phyloP scores from a whole-genome alignment of 2,797 vertebrate species.

The Molothrus ater region DNA sequence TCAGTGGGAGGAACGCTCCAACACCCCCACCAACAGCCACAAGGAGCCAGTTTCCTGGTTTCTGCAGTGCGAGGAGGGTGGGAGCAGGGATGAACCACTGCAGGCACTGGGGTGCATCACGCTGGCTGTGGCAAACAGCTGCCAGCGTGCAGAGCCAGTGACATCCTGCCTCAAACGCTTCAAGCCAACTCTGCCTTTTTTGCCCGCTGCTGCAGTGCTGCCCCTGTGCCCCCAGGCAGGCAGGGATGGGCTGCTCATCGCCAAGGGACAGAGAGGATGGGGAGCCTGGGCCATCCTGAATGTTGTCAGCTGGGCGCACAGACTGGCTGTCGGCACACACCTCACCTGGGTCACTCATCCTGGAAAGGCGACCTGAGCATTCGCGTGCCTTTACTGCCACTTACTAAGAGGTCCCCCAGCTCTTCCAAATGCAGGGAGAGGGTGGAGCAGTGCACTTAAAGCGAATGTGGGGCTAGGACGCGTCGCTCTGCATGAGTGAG shows the following conservation, averaged over 20 bases:
- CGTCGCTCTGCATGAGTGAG: not conserved
- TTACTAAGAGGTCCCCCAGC: not conserved
- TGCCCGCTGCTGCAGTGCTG: fast-evolving
- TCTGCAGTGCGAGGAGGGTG: not conserved
- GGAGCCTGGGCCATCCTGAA: not conserved
- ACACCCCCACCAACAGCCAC: not conserved
- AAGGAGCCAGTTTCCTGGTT: not conserved
- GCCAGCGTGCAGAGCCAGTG: fast-evolving
- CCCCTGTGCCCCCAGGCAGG: not conserved
- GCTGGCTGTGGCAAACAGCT: not conserved
- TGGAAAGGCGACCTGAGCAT: not conserved
- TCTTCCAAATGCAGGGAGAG: not conserved
- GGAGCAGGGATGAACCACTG: not conserved
- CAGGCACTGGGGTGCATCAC: not conserved
- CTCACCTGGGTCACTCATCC: not conserved
- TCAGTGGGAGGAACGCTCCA: not conserved
- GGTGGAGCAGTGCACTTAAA: not conserved
- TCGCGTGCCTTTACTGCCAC: not conserved
- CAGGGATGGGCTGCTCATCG: not conserved
- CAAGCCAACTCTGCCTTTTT: not conserved
- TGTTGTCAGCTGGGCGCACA: not conserved
- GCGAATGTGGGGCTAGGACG: not conserved
- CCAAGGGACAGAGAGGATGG: not conserved
- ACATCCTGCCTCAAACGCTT: not conserved
- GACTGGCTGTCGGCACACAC: not conserved